phyloP scores from a whole-genome alignment of 2,888 invertebrate species.

The Cyclophora albipunctata region DNA sequence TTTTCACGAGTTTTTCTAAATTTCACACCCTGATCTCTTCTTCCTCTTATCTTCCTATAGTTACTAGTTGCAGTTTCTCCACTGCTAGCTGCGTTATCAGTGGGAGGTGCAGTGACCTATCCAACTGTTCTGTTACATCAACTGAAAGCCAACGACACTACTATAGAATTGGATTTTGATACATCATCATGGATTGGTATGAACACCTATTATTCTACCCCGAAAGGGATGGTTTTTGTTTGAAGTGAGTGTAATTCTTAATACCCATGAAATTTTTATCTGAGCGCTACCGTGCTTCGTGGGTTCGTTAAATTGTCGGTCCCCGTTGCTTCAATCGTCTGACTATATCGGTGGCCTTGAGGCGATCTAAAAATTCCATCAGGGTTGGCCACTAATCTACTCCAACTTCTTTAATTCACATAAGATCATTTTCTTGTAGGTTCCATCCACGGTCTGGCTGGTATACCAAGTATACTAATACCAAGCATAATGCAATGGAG shows the following conservation, averaged over 20 bases:
- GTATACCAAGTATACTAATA: slow-evolving; percentile 15
- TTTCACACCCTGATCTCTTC: too few species aligned
- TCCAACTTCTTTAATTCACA: too few species aligned
- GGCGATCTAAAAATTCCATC: too few species aligned
- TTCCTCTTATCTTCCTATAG: slow-evolving; percentile 6
- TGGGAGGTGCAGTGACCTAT: slow-evolving; percentile 14
- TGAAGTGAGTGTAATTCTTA: background rate
- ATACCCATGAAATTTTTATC: too few species aligned
- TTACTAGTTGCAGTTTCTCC: slow-evolving; percentile 10
- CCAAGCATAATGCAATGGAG: slow-evolving; percentile 17
- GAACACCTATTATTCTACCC: background rate
- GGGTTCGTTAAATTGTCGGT: too few species aligned
- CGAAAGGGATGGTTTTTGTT: too few species aligned
- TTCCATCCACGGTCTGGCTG: slow-evolving; percentile 16
- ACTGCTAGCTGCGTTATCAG: slow-evolving; percentile 11
- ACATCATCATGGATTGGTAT: slow-evolving; percentile 19
- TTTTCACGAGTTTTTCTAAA: too few species aligned
- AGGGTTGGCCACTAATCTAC: too few species aligned
- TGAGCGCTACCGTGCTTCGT: too few species aligned
- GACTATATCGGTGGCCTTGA: too few species aligned
- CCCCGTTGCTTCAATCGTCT: too few species aligned
- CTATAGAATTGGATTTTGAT: slow-evolving; percentile 16
- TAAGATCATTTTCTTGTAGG: slow-evolving; percentile 2
- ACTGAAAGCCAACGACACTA: slow-evolving; percentile 9
- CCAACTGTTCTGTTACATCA: slow-evolving; percentile 16